A percentile compares a stretch with the other conserved stretches of the same genome.
Evolutionary conservation across 2,888 invertebrate species (phyloP).

Genomic region (Strigamia crassipes): DNA sequence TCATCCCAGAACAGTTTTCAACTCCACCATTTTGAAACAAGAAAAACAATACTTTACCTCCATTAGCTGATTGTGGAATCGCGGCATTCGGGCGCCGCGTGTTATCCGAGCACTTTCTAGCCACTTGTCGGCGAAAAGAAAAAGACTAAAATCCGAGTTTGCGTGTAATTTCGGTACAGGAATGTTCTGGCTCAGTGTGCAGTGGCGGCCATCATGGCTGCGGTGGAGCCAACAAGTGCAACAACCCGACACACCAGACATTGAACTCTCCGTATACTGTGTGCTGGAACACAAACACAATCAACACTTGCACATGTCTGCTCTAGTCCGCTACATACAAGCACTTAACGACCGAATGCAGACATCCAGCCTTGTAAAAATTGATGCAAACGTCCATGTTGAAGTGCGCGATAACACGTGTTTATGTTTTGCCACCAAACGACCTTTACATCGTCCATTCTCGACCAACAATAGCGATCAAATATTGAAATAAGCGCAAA

Average conservation of each 20-base stretch:
- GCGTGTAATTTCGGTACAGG: constrained; percentile 29
- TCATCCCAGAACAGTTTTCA: neutral
- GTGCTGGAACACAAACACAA: constrained; percentile 34
- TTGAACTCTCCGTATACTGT: constrained; percentile 28
- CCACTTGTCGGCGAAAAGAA: neutral
- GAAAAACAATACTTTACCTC: neutral
- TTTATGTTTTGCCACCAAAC: neutral
- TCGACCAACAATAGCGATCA: neutral
- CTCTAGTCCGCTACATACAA: constrained; percentile 17
- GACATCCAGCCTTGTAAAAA: neutral
- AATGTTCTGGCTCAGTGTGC: constrained; percentile 34
- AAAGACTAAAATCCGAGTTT: constrained; percentile 6
- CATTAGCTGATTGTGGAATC: neutral
- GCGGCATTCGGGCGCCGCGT: neutral
- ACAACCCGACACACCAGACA: constrained; percentile 37
- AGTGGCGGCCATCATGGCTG: constrained; percentile 31
- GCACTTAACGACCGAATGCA: constrained; percentile 26
- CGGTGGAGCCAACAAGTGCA: constrained; percentile 31
- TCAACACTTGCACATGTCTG: constrained; percentile 37
- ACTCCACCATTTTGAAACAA: constrained; percentile 1
- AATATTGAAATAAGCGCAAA: neutral
- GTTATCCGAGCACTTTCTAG: neutral
- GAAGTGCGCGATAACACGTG: neutral
- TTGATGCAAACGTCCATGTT: neutral
- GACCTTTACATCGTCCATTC: neutral